Conservation (phyloP, 1,140 invertebrate species). For the Drosophila orosa region DNA sequence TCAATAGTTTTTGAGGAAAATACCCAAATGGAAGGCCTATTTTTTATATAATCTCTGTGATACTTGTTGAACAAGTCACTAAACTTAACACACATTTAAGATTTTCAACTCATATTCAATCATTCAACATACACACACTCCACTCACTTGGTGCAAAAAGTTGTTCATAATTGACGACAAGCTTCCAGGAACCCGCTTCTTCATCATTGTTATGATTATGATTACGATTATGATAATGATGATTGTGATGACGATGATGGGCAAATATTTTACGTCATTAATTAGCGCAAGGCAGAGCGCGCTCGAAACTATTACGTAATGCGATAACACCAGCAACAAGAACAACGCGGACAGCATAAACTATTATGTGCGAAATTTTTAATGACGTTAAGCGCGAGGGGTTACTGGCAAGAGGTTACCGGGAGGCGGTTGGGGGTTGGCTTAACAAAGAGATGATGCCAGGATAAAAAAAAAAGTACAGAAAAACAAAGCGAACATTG, state of each 20-base stretch:
- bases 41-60: slow-evolving; percentile 52
- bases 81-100: slow-evolving; percentile 13
- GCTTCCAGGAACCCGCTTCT: slow-evolving; percentile 15
- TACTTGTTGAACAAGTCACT: slow-evolving; percentile 58
- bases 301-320: slow-evolving; percentile 75
- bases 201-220: slow-evolving; percentile 14
- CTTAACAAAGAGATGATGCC: slow-evolving; percentile 40
- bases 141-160: slow-evolving; percentile 38
- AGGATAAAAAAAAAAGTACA: slow-evolving; percentile 42
- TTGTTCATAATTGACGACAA: slow-evolving; percentile 79
- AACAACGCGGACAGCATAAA: slow-evolving; percentile 42
- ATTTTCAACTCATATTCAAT: slow-evolving; percentile 21
- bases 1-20: neutral
- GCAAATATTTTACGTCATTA: slow-evolving; percentile 81
- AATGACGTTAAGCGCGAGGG: slow-evolving; percentile 47
- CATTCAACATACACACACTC: neutral
- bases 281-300: slow-evolving; percentile 63
- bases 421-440: slow-evolving; percentile 1
- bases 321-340: slow-evolving; percentile 58
- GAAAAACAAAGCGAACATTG: slow-evolving; percentile 38
- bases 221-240: slow-evolving; percentile 30
- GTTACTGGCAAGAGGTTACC: neutral
- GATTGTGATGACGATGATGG: slow-evolving; percentile 58
- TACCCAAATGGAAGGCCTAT: slow-evolving; percentile 16
- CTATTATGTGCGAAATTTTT: slow-evolving; percentile 73